Base-by-base conservation (phyloP, 2,888 invertebrate species). In the Anagyrus pseudococci region DNA sequence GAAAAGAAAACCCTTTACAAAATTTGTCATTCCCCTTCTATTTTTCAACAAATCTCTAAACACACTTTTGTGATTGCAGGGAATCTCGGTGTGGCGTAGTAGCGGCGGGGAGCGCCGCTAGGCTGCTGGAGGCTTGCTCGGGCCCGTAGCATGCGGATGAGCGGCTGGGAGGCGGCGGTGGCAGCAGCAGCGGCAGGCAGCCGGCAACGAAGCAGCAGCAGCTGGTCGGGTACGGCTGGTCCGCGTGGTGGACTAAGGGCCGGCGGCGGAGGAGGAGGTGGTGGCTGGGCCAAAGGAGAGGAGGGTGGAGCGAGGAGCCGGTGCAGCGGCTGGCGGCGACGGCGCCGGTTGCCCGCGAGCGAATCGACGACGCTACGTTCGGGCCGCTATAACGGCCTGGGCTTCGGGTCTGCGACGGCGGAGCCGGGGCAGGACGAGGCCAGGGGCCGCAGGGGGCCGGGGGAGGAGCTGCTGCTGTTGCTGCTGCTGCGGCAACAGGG, bases 401-500 rank as follows among this genome's bases (percentile, higher is more conserved):
- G 29, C 29, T 29, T 29, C 4, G 20, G 7, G 37, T 17, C 49
- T 26, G 8, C 17, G 29, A 19, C 43, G 29, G 2, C 26, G 58
- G 13, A 43, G 58, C 7, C 23, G 50, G 52, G 2, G 53, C 26
- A 71, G 73, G 72, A 75, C 70, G 70, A 73, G 75, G 70, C 72
- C 73, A n/a, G n/a, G n/a, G n/a, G n/a, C n/a, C n/a, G n/a, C n/a
- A n/a, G n/a, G n/a, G n/a, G n/a, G n/a, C n/a, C n/a, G n/a, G n/a
- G n/a, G n/a, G n/a, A n/a, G n/a, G n/a, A n/a, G n/a, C n/a, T n/a
- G n/a, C n/a, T n/a, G n/a, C n/a, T n/a, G n/a, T n/a, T n/a, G n/a
- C n/a, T n/a, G 72, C 71, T 70, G 69, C 64, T 61, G 66, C 64
- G 61, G n/a, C 22, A 20, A 73, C 72, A 72, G 75, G 65, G 64